These are phyloP conservation scores for Holcopasites calliopsidis DNA, from an alignment of 1,140 invertebrate species.

Conservation along the genomic window DNA sequence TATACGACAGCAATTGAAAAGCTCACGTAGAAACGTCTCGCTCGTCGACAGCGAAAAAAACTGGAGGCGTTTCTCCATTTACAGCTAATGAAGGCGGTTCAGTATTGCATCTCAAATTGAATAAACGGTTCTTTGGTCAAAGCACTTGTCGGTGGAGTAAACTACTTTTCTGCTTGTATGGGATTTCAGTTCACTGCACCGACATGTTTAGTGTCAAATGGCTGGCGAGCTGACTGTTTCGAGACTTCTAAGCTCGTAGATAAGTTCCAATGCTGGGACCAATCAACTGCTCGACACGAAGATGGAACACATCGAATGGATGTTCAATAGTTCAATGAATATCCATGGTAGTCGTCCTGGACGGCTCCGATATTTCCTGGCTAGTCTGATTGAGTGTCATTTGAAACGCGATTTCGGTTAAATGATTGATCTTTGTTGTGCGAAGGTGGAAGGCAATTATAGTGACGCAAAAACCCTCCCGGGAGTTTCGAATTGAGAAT, in stretches of 20 bases:
- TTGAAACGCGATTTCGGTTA: slow-evolving; percentile 21
- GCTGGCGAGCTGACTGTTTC: slow-evolving; percentile 25
- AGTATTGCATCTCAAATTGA: not conserved
- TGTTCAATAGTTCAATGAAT: slow-evolving; percentile 32
- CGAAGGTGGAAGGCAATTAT: no score
- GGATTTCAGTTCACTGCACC: slow-evolving; percentile 29
- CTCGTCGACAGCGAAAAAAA: not conserved
- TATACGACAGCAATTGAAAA: not conserved
- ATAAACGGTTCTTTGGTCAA: slow-evolving; percentile 2
- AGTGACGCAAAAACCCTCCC: no score
- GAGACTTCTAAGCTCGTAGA: slow-evolving; percentile 35
- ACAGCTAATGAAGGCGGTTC: slow-evolving; percentile 34
- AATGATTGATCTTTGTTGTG: no score
- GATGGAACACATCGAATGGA: not conserved
- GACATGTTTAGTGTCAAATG: slow-evolving; percentile 43
- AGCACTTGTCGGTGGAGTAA: slow-evolving; percentile 1
- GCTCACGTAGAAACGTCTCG: not conserved
- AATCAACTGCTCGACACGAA: slow-evolving; percentile 10
- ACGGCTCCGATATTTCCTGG: not conserved
- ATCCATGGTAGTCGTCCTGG: no score
- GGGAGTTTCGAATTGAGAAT: no score
- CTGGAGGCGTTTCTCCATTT: slow-evolving; percentile 27
- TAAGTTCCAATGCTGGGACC: slow-evolving; percentile 21
- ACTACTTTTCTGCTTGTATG: slow-evolving; percentile 35
- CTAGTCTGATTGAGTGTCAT: not conserved